Conservation (phyloP, 1,140 invertebrate species). For the Leguminivora glycinivorella region DNA sequence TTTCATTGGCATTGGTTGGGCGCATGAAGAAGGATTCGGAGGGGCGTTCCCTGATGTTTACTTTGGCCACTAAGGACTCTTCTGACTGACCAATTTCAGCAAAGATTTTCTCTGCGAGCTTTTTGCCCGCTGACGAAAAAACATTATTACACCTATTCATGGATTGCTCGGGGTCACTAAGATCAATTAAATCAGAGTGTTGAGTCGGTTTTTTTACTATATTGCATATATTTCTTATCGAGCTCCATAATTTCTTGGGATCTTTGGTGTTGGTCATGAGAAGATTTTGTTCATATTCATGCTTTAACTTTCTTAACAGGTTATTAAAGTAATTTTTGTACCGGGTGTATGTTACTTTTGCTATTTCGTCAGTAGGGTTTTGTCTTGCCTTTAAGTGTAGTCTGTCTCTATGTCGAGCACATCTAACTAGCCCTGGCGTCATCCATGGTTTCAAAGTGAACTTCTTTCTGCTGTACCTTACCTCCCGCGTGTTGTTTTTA, state of each 20-base stretch:
- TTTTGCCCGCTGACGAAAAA: background rate
- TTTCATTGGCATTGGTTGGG: too few species aligned
- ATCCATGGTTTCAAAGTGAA: conserved; percentile 3
- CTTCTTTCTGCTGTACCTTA: background rate
- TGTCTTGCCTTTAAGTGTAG: background rate
- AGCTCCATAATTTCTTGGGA: background rate
- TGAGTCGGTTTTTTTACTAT: background rate
- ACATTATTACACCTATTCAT: background rate
- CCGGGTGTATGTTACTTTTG: background rate
- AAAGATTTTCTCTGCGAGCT: background rate
- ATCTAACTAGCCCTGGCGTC: background rate
- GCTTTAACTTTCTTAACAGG: background rate
- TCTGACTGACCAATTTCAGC: too few species aligned
- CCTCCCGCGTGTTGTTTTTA: background rate
- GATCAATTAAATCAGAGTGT: background rate
- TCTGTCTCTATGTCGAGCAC: background rate
- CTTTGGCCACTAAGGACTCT: too few species aligned
- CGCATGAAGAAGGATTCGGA: too few species aligned
- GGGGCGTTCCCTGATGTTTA: too few species aligned
- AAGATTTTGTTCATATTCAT: background rate
- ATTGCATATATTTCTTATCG: background rate
- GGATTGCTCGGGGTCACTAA: background rate
- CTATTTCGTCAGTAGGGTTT: background rate
- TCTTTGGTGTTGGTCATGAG: background rate
- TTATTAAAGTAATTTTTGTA: conserved; percentile 4